Conservation (phyloP, 2,888 invertebrate species). For the Acleris laterana region DNA sequence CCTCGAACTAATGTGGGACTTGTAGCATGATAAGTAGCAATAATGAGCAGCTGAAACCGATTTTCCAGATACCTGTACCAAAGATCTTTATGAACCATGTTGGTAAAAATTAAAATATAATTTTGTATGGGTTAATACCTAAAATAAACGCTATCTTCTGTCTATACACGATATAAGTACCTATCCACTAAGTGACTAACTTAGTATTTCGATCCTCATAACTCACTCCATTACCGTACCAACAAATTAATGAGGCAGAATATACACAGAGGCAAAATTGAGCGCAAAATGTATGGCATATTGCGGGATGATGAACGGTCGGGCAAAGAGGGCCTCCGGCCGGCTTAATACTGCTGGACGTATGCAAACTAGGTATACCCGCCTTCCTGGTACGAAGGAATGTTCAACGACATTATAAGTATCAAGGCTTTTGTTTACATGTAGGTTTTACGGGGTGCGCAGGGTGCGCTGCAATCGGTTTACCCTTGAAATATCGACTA, state of each 20-base stretch:
- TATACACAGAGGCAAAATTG: constrained; percentile 2
- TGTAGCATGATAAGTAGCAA: too few relatives aligned
- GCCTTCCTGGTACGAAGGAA: constrained; percentile 2
- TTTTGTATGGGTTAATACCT: too few relatives aligned
- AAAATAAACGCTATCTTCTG: too few relatives aligned
- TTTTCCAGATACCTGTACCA: too few relatives aligned
- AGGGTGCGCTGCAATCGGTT: too few relatives aligned
- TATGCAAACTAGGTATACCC: constrained; percentile 24
- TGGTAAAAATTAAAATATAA: too few relatives aligned
- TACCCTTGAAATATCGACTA: too few relatives aligned
- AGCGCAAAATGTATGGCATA: constrained; percentile 13
- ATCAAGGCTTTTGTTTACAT: background rate
- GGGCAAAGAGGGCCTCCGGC: constrained; percentile 11
- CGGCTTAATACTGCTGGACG: constrained; percentile 5
- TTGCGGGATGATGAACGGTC: constrained; percentile 14
- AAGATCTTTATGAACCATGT: too few relatives aligned
- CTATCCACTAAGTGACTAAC: background rate
- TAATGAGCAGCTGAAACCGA: too few relatives aligned
- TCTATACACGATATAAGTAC: too few relatives aligned
- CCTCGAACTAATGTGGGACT: too few relatives aligned
- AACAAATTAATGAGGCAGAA: background rate
- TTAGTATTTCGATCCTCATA: background rate
- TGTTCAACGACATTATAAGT: background rate
- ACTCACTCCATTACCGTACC: background rate
- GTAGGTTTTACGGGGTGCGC: too few relatives aligned